Conservation (phyloP, 2,888 invertebrate genomes). For the Cetonia aurata region DNA sequence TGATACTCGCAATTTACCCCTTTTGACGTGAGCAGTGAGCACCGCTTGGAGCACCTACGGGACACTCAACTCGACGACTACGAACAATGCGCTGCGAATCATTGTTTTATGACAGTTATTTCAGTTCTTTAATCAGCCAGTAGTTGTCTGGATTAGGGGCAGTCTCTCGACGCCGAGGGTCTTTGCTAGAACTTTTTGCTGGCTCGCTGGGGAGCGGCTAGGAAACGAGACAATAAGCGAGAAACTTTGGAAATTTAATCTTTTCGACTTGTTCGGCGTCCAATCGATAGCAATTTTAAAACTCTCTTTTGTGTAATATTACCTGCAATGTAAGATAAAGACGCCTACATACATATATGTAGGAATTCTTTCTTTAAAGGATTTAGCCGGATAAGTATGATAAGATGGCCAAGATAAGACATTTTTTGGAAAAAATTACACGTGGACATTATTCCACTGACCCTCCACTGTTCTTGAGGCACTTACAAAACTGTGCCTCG, state of each 20-base stretch:
- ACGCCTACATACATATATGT: too few species aligned
- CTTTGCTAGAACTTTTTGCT: not conserved
- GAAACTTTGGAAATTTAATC: not conserved
- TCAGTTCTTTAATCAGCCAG: conserved; percentile 2
- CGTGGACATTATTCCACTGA: too few species aligned
- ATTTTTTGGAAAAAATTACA: too few species aligned
- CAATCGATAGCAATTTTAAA: too few species aligned
- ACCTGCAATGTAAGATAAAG: too few species aligned
- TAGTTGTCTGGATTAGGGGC: not conserved
- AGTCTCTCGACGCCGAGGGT: not conserved
- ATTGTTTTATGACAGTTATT: conserved; percentile 12
- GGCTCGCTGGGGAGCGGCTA: not conserved
- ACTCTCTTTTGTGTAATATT: too few species aligned
- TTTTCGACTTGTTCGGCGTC: not conserved
- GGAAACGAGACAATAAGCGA: not conserved
- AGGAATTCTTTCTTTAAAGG: too few species aligned
- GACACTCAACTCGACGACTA: not conserved
- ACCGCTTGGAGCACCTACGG: not conserved
- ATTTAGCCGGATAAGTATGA: too few species aligned
- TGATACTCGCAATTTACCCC: conserved; percentile 35
- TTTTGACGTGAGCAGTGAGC: conserved; percentile 10
- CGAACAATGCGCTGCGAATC: conserved; percentile 17
- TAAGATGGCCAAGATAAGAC: too few species aligned
- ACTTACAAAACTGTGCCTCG: too few species aligned
- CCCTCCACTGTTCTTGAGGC: too few species aligned